Conservation (phyloP, 2,888 invertebrate genomes). For the Miltochrista miniata region DNA sequence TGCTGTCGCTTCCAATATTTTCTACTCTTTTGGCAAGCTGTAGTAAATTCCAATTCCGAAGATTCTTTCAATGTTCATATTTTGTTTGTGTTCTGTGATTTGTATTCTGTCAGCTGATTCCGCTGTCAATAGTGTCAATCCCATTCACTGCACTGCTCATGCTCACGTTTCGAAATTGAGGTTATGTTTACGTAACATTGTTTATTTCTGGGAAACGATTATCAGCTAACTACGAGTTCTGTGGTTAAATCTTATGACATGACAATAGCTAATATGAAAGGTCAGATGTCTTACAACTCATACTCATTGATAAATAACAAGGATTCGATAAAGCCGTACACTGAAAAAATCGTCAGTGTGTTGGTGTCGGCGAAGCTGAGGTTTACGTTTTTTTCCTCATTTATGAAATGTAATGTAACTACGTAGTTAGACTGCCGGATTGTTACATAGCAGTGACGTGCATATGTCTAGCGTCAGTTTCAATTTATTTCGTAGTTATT, state of each 20-base stretch:
- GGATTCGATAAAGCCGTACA: slow-evolving; percentile 32
- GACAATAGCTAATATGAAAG: slow-evolving; percentile 46
- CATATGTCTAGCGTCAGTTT: slow-evolving; percentile 55
- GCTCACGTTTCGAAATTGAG: slow-evolving; percentile 24
- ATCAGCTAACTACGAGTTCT: slow-evolving; percentile 25
- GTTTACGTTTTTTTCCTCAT: slow-evolving; percentile 38
- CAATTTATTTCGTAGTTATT: slow-evolving; percentile 48
- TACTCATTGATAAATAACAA: slow-evolving; percentile 50
- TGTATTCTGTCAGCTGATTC: neutral
- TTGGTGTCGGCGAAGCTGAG: slow-evolving; percentile 28
- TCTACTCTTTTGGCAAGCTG: no score
- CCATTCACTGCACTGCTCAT: slow-evolving; percentile 15
- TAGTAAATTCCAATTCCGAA: no score
- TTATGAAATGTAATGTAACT: slow-evolving; percentile 32
- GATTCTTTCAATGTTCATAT: no score
- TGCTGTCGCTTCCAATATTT: no score
- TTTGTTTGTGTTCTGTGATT: no score
- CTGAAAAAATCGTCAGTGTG: slow-evolving; percentile 16
- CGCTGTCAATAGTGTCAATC: neutral
- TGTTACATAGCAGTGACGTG: slow-evolving; percentile 32
- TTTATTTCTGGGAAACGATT: slow-evolving; percentile 23
- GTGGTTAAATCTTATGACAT: slow-evolving; percentile 38
- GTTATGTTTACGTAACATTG: slow-evolving; percentile 47
- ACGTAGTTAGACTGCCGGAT: slow-evolving; percentile 24
- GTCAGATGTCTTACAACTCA: slow-evolving; percentile 63